Percentiles rank a stretch among this genome's conserved stretches.
These are phyloP conservation scores for Prenolepis imparis DNA, from an alignment of 2,888 invertebrate species.

Conservation along the genomic window DNA sequence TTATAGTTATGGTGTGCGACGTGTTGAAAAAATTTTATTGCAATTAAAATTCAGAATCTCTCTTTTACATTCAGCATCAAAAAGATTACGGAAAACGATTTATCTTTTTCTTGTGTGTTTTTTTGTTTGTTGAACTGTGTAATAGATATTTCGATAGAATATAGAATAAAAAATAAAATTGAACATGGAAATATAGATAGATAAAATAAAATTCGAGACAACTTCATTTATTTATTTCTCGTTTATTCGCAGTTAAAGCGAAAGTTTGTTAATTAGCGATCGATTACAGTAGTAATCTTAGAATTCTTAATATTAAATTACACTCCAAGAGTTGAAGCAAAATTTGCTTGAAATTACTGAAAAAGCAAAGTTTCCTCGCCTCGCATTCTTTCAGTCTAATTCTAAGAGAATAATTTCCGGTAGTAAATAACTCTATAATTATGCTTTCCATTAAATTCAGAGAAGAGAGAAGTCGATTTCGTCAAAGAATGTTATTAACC, in stretches of 20 bases:
- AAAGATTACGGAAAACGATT: background rate
- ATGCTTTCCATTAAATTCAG: background rate
- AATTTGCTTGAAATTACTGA: background rate
- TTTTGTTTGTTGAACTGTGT: background rate
- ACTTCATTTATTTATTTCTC: background rate
- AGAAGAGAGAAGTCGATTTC: slow-evolving; percentile 8
- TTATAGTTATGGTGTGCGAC: too few relatives aligned
- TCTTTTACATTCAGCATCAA: background rate
- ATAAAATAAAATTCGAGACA: background rate
- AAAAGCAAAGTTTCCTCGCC: background rate
- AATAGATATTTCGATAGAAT: background rate
- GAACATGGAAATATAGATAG: background rate
- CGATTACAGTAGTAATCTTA: background rate
- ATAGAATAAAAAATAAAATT: background rate
- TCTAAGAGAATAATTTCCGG: slow-evolving; percentile 6
- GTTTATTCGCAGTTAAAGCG: background rate
- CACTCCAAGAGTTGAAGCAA: background rate
- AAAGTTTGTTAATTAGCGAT: background rate
- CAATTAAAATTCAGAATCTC: background rate
- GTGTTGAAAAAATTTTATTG: too few relatives aligned
- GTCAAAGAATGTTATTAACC: slow-evolving; percentile 4
- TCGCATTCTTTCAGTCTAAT: background rate
- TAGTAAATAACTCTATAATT: slow-evolving; percentile 21
- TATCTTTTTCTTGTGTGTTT: background rate
- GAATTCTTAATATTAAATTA: background rate